Percentiles rank a stretch among this genome's conserved stretches.
Evolutionary conservation across 2,797 vertebrate species (phyloP).

Genomic region (Carduelis carduelis): DNA sequence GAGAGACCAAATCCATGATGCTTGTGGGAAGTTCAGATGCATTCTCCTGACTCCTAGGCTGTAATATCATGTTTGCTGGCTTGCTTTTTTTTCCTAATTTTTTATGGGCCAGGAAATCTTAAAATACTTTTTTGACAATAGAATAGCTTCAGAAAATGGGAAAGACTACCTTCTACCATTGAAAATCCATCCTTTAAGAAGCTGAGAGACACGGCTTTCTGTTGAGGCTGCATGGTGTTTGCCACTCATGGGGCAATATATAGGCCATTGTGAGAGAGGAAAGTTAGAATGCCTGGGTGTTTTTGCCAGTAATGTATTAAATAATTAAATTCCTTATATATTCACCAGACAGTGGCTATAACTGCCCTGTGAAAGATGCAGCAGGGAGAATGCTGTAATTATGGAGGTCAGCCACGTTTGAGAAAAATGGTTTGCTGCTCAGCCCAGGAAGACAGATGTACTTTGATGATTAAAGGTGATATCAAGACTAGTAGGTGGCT

Average conservation of each 20-base stretch:
- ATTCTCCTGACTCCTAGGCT: not conserved
- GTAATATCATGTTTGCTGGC: not conserved
- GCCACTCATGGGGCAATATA: not conserved
- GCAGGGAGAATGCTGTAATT: not conserved
- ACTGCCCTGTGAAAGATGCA: not conserved
- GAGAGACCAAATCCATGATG: not conserved
- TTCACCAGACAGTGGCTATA: not conserved
- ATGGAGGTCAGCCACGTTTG: not conserved
- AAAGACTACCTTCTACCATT: not conserved
- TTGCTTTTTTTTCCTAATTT: not conserved
- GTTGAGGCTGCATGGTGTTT: rapidly evolving
- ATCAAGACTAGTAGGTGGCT: not conserved
- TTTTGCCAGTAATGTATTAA: not conserved
- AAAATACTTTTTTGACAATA: not conserved
- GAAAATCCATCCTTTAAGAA: not conserved
- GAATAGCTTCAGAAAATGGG: not conserved
- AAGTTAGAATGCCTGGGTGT: not conserved
- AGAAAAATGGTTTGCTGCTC: not conserved
- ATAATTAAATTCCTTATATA: not conserved
- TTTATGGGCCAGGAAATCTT: not conserved
- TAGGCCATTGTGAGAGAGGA: not conserved
- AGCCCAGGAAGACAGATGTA: not conserved
- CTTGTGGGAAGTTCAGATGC: not conserved
- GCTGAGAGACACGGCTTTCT: not conserved
- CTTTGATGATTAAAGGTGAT: not conserved